Percentiles rank a stretch among this genome's conserved stretches.
Evolutionary conservation across 2,888 invertebrate genomes (phyloP).

Genomic region (Protophormia terraenovae): DNA sequence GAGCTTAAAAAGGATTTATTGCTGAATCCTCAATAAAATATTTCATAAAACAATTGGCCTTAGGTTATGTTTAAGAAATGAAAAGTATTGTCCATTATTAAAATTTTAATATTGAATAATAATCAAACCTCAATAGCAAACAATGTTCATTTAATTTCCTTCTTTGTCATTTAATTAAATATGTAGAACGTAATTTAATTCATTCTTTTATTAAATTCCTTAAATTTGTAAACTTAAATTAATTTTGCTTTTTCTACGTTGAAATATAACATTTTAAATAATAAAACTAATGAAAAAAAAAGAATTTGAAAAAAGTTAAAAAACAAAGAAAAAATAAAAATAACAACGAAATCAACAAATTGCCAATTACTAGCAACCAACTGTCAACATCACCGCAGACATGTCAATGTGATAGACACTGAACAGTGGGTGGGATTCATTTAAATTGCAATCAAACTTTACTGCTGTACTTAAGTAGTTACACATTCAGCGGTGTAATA

Average conservation of each 20-base stretch:
- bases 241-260: neutral
- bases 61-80: neutral
- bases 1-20: neutral
- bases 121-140: neutral
- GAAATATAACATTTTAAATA: neutral
- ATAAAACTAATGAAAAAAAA: neutral
- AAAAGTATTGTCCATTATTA: neutral
- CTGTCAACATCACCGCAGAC: constrained; percentile 37
- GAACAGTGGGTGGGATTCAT: constrained; percentile 29
- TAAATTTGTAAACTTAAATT: constrained; percentile 16
- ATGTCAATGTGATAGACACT: constrained; percentile 28
- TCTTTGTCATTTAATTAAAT: neutral
- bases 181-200: neutral
- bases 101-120: neutral
- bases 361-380: constrained; percentile 39
- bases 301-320: neutral
- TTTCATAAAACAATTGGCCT: neutral
- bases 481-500: neutral
- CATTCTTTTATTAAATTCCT: constrained; percentile 2
- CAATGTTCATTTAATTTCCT: neutral
- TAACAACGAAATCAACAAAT: constrained; percentile 29
- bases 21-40: neutral
- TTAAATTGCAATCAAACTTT: neutral
- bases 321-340: neutral
- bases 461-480: neutral